A percentile compares a stretch with the other conserved stretches of the same genome.
These are phyloP conservation scores for Alcis repandata DNA, from an alignment of 2,888 invertebrate species.

Conservation along the genomic window DNA sequence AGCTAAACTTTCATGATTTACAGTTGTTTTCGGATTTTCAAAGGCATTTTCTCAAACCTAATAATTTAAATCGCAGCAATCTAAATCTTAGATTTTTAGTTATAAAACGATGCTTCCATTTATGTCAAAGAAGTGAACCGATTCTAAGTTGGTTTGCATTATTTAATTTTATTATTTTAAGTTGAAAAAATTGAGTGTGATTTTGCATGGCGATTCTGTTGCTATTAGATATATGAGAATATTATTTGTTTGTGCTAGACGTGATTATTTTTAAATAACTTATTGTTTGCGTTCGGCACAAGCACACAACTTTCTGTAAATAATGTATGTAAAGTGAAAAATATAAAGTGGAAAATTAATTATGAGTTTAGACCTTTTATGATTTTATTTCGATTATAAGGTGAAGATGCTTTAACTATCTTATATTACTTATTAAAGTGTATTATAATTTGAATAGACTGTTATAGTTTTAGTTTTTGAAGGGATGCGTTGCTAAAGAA, in stretches of 20 bases:
- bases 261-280: conserved; percentile 76
- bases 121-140: conserved; percentile 85
- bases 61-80: conserved; percentile 40
- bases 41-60: conserved; percentile 27
- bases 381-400: conserved; percentile 85
- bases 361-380: conserved; percentile 77
- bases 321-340: conserved; percentile 77
- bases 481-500: conserved; percentile 67
- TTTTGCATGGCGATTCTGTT: conserved; percentile 84
- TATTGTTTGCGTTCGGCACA: conserved; percentile 75
- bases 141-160: conserved; percentile 82
- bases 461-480: conserved; percentile 84
- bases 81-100: conserved; percentile 72
- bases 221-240: conserved; percentile 72
- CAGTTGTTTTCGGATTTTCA: conserved; percentile 31
- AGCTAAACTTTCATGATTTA: conserved; percentile 38
- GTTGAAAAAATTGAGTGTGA: conserved; percentile 80
- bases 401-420: conserved; percentile 87
- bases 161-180: conserved; percentile 78
- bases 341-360: conserved; percentile 73
- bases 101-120: conserved; percentile 86
- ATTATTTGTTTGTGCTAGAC: conserved; percentile 71
- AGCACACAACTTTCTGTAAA: conserved; percentile 73
- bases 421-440: conserved; percentile 82
- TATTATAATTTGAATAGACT: conserved; percentile 86